These are phyloP conservation scores for Anguilla anguilla DNA, from an alignment of 2,797 vertebrate species.

Conservation along the genomic window DNA sequence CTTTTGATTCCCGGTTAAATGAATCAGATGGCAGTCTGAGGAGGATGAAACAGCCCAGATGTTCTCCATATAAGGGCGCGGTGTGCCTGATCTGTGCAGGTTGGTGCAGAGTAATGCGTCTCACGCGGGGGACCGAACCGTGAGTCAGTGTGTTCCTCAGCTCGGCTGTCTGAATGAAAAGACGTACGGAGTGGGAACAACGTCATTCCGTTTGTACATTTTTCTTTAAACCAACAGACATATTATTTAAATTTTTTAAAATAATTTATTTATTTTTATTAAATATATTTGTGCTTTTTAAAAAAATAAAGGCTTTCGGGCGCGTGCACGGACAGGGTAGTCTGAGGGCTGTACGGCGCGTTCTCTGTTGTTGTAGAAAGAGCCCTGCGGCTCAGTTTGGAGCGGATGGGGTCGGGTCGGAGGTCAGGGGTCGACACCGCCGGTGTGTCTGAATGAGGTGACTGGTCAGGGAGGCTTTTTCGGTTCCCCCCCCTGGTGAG, in stretches of 20 bases:
- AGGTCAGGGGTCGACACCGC: background rate
- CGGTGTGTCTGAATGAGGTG: background rate
- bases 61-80: background rate
- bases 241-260: no score
- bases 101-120: background rate
- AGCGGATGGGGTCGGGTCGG: background rate
- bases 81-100: background rate
- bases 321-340: no score
- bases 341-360: background rate
- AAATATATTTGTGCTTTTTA: background rate
- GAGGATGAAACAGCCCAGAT: background rate
- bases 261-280: background rate
- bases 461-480: background rate
- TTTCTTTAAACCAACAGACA: background rate
- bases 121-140: background rate
- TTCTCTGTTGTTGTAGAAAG: background rate
- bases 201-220: background rate
- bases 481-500: background rate
- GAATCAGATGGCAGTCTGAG: background rate
- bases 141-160: background rate
- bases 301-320: background rate
- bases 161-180: background rate
- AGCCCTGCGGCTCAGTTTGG: no score
- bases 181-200: background rate
- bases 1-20: background rate